Base-by-base conservation (phyloP, 2,113 vertebrate species). In the Myrmecophaga tridactyla region DNA sequence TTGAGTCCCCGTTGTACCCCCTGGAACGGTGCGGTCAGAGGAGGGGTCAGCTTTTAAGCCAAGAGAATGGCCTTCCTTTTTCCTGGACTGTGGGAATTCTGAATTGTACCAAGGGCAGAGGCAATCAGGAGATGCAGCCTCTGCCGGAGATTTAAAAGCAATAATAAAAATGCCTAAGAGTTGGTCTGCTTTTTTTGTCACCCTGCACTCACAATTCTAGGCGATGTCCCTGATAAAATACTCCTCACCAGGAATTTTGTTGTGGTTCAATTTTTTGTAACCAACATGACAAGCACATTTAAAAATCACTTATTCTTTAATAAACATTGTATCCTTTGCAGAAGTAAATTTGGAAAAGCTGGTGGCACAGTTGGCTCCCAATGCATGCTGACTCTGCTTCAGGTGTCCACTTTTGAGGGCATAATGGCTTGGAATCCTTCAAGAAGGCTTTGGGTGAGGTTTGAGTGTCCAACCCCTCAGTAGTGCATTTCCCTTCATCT, bases 341-440 rank as follows among this genome's bases (percentile, higher is more conserved):
- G 17, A 51, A 43, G 36, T 46, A 11, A 34, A n/a, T 21, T 58
- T 31, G 58, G 48, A 75, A 84, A 83, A 41, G 18, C 36, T 15
- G 1, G 25, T 0, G 1, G 39, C 3, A 12, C 18, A 0, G 27
- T 4, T 31, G 31, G n/a, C 36, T 75, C 31, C n/a, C 23, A 3
- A 53, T 4, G 1, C 0, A 14, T 0, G 8, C 1, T 25, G 15
- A 31, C 31, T 17, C 0, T 13, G 25, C 15, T 31, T 0, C 53
- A 20, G 2, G 0, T 0, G 10, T 60, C 69, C 92, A 6, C 48
- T 29, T 48, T 56, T 18, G 18, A 29, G 62, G 48, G 69, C 18
- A 10, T 12, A 12, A 20, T 2, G 2, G 34, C 41, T 43, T 46
- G 20, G 72, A 6, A 17, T 67, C 13, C 9, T 36, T 34, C 2